Percentiles rank a stretch among this genome's conserved stretches.
Conservation (phyloP, 2,888 invertebrate genomes). For the Lamellibrachia columna region DNA sequence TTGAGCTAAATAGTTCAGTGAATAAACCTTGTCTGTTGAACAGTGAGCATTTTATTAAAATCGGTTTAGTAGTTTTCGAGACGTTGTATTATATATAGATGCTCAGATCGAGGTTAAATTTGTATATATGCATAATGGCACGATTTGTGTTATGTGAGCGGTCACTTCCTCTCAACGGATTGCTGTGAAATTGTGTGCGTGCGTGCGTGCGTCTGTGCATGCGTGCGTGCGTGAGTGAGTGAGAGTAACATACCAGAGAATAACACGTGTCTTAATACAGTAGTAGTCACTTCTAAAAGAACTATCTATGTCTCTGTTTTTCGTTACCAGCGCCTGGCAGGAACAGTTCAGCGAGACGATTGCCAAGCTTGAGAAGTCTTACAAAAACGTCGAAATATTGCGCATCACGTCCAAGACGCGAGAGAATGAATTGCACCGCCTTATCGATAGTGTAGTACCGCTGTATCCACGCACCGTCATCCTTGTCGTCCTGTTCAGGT, state of each 20-base stretch:
- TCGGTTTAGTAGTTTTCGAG: no score
- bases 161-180: no score
- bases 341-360: not conserved
- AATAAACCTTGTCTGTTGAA: no score
- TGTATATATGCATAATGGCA: no score
- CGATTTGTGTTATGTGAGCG: no score
- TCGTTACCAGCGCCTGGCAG: not conserved
- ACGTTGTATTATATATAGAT: no score
- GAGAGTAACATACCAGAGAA: not conserved
- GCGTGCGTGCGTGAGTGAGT: no score
- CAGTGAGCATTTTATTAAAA: no score
- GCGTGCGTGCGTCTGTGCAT: no score
- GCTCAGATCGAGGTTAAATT: no score
- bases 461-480: not conserved
- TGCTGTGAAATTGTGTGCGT: no score
- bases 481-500: not conserved
- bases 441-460: not conserved
- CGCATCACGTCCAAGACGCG: not conserved
- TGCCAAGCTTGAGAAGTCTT: not conserved
- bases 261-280: not conserved
- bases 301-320: not conserved
- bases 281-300: not conserved
- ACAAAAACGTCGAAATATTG: not conserved
- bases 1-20: no score
- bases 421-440: not conserved